Conservation (phyloP, 1,140 invertebrate species). For the Thalassaphorura encarpata region DNA sequence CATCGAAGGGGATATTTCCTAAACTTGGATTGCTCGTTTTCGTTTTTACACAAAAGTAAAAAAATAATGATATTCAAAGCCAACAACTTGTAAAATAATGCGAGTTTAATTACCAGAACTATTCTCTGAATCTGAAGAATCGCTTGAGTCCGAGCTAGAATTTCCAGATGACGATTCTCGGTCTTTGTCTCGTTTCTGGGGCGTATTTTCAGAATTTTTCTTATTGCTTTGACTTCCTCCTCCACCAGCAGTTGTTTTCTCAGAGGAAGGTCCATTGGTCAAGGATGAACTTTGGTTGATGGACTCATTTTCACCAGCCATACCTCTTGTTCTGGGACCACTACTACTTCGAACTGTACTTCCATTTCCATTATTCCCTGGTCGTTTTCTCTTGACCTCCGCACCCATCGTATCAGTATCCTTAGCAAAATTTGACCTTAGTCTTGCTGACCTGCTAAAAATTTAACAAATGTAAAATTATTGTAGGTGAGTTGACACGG, state of each 20-base stretch:
- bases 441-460: too few species aligned
- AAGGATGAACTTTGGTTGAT: too few species aligned
- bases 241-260: not conserved
- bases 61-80: not conserved
- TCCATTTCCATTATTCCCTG: not conserved
- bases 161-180: constrained; percentile 20
- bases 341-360: not conserved
- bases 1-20: too few species aligned
- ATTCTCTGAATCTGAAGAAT: constrained; percentile 42
- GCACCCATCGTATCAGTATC: too few species aligned
- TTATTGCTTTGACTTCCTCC: not conserved
- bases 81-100: not conserved
- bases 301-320: too few species aligned
- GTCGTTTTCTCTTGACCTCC: not conserved
- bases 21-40: too few species aligned
- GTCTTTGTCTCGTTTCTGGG: not conserved
- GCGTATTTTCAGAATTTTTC: not conserved
- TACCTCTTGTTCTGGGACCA: constrained; percentile 4
- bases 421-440: too few species aligned
- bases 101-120: constrained; percentile 40
- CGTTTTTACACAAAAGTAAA: constrained; percentile 17
- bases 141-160: constrained; percentile 32
- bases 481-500: too few species aligned
- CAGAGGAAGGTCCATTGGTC: constrained; percentile 15
- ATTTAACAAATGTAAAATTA: too few species aligned